Evolutionary conservation across 2,888 invertebrate genomes (phyloP).

Genomic region (Agonopterix arenella): DNA sequence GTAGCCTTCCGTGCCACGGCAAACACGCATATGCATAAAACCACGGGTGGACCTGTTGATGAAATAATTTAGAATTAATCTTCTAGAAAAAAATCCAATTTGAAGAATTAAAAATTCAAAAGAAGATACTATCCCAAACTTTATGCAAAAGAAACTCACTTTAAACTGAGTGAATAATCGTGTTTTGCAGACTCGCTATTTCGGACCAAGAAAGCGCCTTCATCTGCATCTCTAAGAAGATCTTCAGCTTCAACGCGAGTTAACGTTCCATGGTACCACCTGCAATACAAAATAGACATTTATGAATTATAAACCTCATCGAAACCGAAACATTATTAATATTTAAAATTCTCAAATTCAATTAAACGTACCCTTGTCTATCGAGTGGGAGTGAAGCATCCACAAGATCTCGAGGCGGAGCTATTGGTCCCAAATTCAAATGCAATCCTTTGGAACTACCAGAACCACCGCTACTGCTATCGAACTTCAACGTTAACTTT

Average conservation of each 20-base stretch:
- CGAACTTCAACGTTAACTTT: conserved; percentile 86
- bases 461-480: conserved; percentile 65
- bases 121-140: neutral
- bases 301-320: neutral
- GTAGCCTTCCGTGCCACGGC: conserved; percentile 87
- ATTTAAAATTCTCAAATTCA: neutral
- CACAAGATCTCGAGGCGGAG: conserved; percentile 84
- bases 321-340: too few species aligned
- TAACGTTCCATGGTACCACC: conserved; percentile 97
- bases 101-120: neutral
- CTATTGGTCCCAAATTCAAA: conserved; percentile 82
- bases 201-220: conserved; percentile 96
- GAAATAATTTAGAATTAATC: conserved; percentile 6
- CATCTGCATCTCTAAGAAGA: conserved; percentile 87
- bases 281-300: conserved; percentile 34
- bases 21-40: conserved; percentile 98
- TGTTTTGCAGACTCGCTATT: conserved; percentile 96
- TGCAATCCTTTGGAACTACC: conserved; percentile 77
- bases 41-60: conserved; percentile 91
- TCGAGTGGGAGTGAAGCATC: conserved; percentile 89
- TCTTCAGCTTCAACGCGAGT: conserved; percentile 94
- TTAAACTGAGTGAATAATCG: conserved; percentile 95
- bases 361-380: conserved; percentile 85
- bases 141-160: conserved; percentile 79
- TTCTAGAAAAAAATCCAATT: neutral